Conservation (phyloP, 2,888 invertebrate species). For the Dasysyrphus tricinctus region DNA sequence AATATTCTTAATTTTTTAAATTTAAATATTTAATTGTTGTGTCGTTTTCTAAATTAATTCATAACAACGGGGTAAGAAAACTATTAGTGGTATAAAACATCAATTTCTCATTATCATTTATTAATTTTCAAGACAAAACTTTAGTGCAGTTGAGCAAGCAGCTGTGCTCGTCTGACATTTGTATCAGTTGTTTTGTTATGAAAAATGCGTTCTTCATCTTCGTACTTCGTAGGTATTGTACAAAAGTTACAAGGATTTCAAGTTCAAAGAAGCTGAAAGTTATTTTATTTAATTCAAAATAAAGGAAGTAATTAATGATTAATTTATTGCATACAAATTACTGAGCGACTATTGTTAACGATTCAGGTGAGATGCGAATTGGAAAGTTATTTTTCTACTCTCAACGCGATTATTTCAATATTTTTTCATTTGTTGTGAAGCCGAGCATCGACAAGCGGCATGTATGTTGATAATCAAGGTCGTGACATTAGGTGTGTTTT, state of each 20-base stretch:
- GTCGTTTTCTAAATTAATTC: not conserved
- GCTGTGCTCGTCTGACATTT: constrained; percentile 3
- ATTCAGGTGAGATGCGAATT: not conserved
- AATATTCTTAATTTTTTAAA: too few species aligned
- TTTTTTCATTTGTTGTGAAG: not conserved
- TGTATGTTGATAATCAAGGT: not conserved
- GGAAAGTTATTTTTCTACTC: not conserved
- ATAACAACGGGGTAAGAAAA: not conserved
- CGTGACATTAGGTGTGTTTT: too few species aligned
- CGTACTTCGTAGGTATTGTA: too few species aligned
- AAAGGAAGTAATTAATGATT: not conserved
- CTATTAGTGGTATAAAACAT: not conserved
- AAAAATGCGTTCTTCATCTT: not conserved
- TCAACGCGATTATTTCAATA: not conserved
- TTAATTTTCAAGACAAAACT: not conserved
- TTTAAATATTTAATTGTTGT: not conserved
- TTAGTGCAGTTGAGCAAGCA: not conserved
- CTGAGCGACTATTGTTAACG: not conserved
- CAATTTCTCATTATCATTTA: not conserved
- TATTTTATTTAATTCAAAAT: constrained; percentile 1
- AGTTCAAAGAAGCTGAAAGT: not conserved
- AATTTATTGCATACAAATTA: not conserved
- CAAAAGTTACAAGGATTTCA: not conserved
- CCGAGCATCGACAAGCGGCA: not conserved
- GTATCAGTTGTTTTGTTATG: not conserved